Evolutionary conservation across 2,888 invertebrate genomes (phyloP).

Genomic region (Drosophila demipolita): DNA sequence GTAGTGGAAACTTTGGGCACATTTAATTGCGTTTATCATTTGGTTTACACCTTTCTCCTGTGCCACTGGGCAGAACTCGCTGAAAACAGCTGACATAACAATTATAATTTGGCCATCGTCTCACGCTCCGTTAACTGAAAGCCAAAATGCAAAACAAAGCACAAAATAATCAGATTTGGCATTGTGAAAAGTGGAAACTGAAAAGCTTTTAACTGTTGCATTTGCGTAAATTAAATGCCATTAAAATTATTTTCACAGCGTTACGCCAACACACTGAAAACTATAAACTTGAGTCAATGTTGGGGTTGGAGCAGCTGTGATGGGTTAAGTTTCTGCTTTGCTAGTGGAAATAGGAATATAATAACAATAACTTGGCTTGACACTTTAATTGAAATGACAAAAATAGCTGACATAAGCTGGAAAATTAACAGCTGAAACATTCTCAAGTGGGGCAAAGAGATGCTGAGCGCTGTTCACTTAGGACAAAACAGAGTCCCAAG

Average conservation of each 20-base stretch:
- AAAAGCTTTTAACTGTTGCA: conserved; percentile 78
- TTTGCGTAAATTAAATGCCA: conserved; percentile 78
- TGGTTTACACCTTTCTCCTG: conserved; percentile 32
- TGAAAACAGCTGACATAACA: conserved; percentile 67
- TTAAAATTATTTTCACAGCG: conserved; percentile 78
- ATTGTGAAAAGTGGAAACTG: conserved; percentile 57
- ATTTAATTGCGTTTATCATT: conserved; percentile 56
- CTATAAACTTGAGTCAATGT: conserved; percentile 40
- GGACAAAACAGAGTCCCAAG: background rate
- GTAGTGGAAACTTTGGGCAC: conserved; percentile 15
- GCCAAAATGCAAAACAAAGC: conserved; percentile 72
- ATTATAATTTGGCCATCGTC: conserved; percentile 43
- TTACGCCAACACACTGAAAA: conserved; percentile 34
- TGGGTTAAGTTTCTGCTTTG: conserved; percentile 21
- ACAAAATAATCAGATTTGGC: conserved; percentile 74
- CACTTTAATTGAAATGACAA: conserved; percentile 70
- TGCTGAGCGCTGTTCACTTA: background rate
- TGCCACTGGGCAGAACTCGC: conserved; percentile 18
- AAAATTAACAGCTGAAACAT: conserved; percentile 17
- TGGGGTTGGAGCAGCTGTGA: background rate
- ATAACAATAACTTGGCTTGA: conserved; percentile 68
- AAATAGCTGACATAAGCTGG: conserved; percentile 55
- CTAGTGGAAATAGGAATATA: conserved; percentile 34
- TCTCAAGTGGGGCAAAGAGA: background rate
- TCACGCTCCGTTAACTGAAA: conserved; percentile 5